Evolutionary conservation across 2,113 vertebrate genomes (phyloP).

Genomic region (Daphoenositta chrysoptera): DNA sequence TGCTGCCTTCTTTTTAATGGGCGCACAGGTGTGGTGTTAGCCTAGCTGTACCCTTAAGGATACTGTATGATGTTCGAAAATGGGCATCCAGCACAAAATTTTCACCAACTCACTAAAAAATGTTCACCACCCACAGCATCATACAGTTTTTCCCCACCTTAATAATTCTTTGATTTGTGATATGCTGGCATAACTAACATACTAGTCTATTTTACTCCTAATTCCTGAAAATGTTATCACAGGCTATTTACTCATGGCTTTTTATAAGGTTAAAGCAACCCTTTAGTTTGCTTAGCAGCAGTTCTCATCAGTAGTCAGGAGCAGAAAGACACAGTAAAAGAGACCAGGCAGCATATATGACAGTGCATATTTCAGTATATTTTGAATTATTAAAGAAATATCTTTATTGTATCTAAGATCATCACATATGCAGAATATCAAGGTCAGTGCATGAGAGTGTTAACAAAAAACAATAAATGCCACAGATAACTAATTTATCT

Average conservation of each 20-base stretch:
- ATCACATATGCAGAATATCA: background rate
- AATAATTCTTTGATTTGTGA: background rate
- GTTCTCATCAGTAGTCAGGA: background rate
- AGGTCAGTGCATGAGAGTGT: background rate
- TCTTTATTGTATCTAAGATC: background rate
- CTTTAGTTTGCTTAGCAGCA: background rate
- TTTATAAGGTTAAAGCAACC: background rate
- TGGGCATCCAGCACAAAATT: background rate
- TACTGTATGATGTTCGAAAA: background rate
- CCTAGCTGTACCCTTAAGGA: background rate
- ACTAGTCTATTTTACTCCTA: background rate
- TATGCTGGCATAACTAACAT: background rate
- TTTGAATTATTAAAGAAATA: slow-evolving; percentile 1
- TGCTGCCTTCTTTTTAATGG: background rate
- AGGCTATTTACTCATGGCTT: background rate
- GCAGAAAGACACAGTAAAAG: background rate
- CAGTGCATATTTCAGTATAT: background rate
- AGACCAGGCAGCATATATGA: background rate
- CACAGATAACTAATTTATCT: background rate
- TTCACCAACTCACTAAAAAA: background rate
- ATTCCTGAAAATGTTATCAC: background rate
- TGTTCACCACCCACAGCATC: background rate
- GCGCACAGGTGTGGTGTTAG: background rate
- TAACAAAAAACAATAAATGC: background rate
- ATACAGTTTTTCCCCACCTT: background rate